Evolutionary conservation across 1,140 invertebrate species (phyloP).

Genomic region (Leptinotarsa lineolata): DNA sequence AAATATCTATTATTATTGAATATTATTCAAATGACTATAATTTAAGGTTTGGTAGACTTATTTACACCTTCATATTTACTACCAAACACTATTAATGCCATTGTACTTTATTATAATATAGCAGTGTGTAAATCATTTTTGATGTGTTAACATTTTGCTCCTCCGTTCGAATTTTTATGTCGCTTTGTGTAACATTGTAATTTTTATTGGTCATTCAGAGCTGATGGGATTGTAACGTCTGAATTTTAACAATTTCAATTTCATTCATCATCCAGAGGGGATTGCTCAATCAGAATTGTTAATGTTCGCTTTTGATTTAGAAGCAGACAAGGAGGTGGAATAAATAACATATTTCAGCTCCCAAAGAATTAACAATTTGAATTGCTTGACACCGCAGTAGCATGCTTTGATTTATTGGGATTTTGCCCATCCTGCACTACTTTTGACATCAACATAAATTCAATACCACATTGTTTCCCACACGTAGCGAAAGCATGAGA

Average conservation of each 20-base stretch:
- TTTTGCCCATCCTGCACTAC: too few species aligned
- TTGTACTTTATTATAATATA: constrained; percentile 17
- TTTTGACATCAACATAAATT: too few species aligned
- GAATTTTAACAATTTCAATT: not conserved
- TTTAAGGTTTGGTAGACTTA: constrained; percentile 20
- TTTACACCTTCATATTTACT: constrained; percentile 19
- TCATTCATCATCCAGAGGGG: not conserved
- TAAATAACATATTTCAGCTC: not conserved
- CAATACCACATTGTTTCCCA: too few species aligned
- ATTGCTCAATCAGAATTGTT: constrained; percentile 3
- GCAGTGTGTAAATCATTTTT: constrained; percentile 18
- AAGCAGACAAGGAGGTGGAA: constrained; percentile 1
- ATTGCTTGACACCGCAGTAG: not conserved
- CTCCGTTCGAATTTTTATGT: constrained; percentile 12
- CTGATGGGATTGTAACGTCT: not conserved
- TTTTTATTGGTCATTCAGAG: constrained; percentile 5
- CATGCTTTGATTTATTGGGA: too few species aligned
- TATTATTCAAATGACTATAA: constrained; percentile 17
- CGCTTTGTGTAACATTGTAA: constrained; percentile 22
- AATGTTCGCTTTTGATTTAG: constrained; percentile 4
- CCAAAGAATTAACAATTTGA: constrained; percentile 3
- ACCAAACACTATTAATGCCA: constrained; percentile 9
- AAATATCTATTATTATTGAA: constrained; percentile 14
- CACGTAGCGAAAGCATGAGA: too few species aligned
- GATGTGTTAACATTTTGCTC: constrained; percentile 20